These are phyloP conservation scores for Bombyx mori DNA, from an alignment of 1,140 invertebrate genomes.

Conservation along the genomic window ASM3026992v2 NC_085129.1:5041001-5041500, in stretches of 20 bases:
- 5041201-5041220: conserved; percentile 7
- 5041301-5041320: too few relatives aligned
- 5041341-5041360: too few relatives aligned
- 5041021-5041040: conserved; percentile 4
- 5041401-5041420: too few relatives aligned
- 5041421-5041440: too few relatives aligned
- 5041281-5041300: too few relatives aligned
- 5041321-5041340: too few relatives aligned
- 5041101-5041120: conserved; percentile 4
- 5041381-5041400: too few relatives aligned
- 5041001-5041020: conserved; percentile 3
- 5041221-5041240: conserved; percentile 10
- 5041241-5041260: too few relatives aligned
- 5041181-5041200: conserved; percentile 5
- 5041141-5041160: conserved; percentile 4
- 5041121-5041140: conserved; percentile 6
- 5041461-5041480: too few relatives aligned
- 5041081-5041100: conserved; percentile 1
- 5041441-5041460: too few relatives aligned
- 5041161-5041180: conserved; percentile 6
- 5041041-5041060: conserved; percentile 4
- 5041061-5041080: conserved; percentile 1
- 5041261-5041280: not conserved
- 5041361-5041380: too few relatives aligned
- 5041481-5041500: too few relatives aligned